Base-by-base conservation (phyloP, 2,113 vertebrate species). In the Myiagra hebetior region DNA sequence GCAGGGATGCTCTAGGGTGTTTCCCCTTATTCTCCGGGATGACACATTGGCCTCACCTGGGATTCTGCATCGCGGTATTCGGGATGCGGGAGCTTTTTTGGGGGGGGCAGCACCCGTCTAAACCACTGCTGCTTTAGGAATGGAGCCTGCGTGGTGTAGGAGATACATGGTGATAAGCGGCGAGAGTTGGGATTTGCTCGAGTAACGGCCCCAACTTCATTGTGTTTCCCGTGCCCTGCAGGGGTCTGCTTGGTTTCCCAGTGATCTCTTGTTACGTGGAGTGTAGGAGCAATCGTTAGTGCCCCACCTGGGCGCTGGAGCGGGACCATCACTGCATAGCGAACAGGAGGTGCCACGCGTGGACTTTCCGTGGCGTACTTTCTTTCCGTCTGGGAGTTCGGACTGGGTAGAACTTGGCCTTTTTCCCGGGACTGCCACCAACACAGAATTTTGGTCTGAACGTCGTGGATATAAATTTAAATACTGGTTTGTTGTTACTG, bases 301-400 rank as follows among this genome's bases (percentile, higher is more conserved):
- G 64, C 19, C 46, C 4, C 1, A 0, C 19, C 39, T 13, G 2
- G 7, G 2, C 31, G 16, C 78, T 23, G 35, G 3, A 5, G 23
- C 6, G 41, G 41, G 41, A 4, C 31, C 9, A 1, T 21, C 60
- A 1, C 41, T 1, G 12, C 13, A 0, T 0, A 3, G 16, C 19
- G 3, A 26, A 6, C 26, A 11, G 1, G 60, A 21, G 30, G 20
- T 28, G 28, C 30, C 23, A 4, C 2, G 0, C 4, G 0, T 9
- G 42, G 42, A 9, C 30, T 57, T 47, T 1, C 42, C 6, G 0
- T 7, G 26, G 11, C 3, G 9, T 11, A 4, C 24, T 15, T 52
- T 28, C 39, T 64, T 62, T 42, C 41, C 39, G 1, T 46, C 37
- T n/a, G 42, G 6, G 24, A 33, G 27, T 27, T 42, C 18, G 28